Evolutionary conservation across 2,888 invertebrate genomes (phyloP), one percentile per base, ranked within the genome.

Genomic region (Drosophila buzzatii): DNA sequence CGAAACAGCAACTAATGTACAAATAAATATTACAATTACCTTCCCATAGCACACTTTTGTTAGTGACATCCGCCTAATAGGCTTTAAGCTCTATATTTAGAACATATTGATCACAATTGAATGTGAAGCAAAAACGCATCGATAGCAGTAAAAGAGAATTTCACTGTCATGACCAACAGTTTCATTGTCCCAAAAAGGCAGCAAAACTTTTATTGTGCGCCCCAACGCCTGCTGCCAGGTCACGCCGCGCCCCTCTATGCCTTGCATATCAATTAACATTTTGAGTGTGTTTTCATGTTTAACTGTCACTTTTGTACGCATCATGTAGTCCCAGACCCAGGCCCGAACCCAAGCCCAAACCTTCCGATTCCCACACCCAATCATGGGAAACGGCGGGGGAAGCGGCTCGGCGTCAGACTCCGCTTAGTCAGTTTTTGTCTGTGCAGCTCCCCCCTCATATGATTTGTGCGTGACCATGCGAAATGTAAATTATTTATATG

Each of bases 401-500:
- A 10, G 9, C 41, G 55, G 55, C 39, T 10, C 35, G 10, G 16
- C 39, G 57, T 35, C 39, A 44, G 51, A 33, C 45, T 64, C 27
- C 33, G 52, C 51, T 27, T 42, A 61, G 60, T 49, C 68, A 37
- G 49, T 52, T 64, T 33, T 60, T 45, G 39, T 42, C 58, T 58
- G 70, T 51, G 27, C 23, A n/a, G 39, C 39, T 53, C 35, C 49
- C 53, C 62, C 42, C 71, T 73, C 76, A 69, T 56, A 83, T 83
- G 79, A 82, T 86, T 84, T 83, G 86, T 80, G 84, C 86, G 86
- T 86, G 84, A 85, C 84, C 87, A 82, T 76, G 84, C 84, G 80
- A 84, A 84, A 85, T 85, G 85, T 85, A 86, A 86, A 86, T 85
- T 86, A 85, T 85, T 79, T 82, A 39, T 60, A 41, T 47, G 44